Evolutionary conservation across 2,113 vertebrate species (phyloP), one percentile per base, ranked within the genome.

Genomic region (Dicaeum eximium): DNA sequence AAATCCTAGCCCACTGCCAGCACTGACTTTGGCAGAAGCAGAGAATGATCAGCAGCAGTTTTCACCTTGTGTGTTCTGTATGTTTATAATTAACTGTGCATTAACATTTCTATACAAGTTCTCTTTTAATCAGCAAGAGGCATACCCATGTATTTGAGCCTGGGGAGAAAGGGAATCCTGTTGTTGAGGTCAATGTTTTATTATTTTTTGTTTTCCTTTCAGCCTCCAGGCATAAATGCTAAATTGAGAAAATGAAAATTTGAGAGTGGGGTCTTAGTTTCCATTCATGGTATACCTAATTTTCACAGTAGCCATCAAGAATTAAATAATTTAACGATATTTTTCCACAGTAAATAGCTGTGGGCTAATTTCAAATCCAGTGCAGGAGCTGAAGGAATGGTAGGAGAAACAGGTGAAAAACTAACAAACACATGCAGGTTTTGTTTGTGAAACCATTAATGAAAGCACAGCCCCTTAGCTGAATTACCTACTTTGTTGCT

Each of bases 81-180:
- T 62, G 60, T 77, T 91, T 91, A 91, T 50, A 86, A 90, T 96
- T 91, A 91, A 73, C 50, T 38, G 53, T 38, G 60, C 73, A 87
- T 81, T 85, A 79, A 80, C 54, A 28, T 92, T 91, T 50, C 57
- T 69, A 5, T 50, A 45, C 16, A 15, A 65, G 33, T 72, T 74
- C 50, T 25, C 21, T 82, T 82, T 85, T 58, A 58, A 70, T 45
- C 66, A 65, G 50, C 42, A 70, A 91, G 45, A 51, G 24, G 27
- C 62, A 50, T 35, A 33, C 9, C 40, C 16, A 1, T 12, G 15
- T 78, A 44, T 58, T 58, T 58, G 45, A 91, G 66, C 7, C 54
- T 66, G 33, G 35, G 58, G 22, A 80, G 57, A 85, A 73, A 84
- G 53, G 53, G 37, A 61, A 95, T 62, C 10, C 44, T 15, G 0